Evolutionary conservation across 2,888 invertebrate genomes (phyloP), one percentile per base, ranked within the genome.

Genomic region (Agapostemon virescens): DNA sequence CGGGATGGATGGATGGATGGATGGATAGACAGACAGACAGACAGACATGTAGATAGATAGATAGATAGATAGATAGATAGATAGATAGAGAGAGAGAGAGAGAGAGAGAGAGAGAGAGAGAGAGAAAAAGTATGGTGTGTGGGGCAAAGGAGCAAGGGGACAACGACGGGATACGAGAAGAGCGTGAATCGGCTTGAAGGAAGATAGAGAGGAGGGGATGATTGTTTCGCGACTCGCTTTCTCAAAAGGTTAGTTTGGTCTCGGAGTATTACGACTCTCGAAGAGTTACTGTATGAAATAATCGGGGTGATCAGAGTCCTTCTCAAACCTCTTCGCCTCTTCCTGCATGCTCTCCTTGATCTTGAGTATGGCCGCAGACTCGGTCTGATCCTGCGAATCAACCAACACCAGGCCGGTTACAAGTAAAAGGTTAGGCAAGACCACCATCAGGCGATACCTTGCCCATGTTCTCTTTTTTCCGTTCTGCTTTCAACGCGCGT

Each of bases 281-380:
- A 88, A 89, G 89, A 91, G 91, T 96, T 97, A 98, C 96, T 97
- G 98, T 97, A 98, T 98, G 94, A 97, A 98, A 95, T 98, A 98
- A 94, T 98, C 98, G 93, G 98, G 97, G 93, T 98, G 98, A 93
- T 98, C 98, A 90, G 98, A 97, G 94, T 98, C 98, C 95, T 98
- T 98, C 94, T 98, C 98, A 95, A 98, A 98, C 94, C 98, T 97
- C 95, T 98, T 99, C 93, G 99, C 99, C 94, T 99, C 99, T 94
- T 99, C 99, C 94, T 99, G 98, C 98, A 99, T 99, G 95, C 98
- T 98, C 95, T 99, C 99, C 95, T 99, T 99, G 94, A 99, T 99
- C 96, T 99, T 99, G 95, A 99, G 95, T 94, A 99, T 99, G 95
- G 99, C 99, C 93, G 98, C 99, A 93, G 98, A 98, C 95, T 99